A percentile compares a stretch with the other conserved stretches of the same genome.
Conservation (phyloP, 1,140 invertebrate genomes). For the Drosophila sechellia region DNA sequence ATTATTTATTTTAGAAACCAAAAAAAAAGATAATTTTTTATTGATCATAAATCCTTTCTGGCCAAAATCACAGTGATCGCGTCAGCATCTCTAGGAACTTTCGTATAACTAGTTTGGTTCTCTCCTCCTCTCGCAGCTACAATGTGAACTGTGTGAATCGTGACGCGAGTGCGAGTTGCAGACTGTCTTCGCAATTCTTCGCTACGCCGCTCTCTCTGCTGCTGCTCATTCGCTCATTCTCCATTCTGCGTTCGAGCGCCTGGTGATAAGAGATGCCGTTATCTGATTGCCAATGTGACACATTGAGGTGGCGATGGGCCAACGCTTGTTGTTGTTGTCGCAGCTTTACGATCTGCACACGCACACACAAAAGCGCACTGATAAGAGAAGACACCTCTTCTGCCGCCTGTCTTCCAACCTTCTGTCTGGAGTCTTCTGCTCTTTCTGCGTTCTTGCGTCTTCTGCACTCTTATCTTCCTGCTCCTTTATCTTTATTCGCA, state of each 20-base stretch:
- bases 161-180: constrained; percentile 8
- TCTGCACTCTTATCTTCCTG: constrained; percentile 5
- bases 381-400: constrained; percentile 13
- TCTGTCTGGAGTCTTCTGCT: not conserved
- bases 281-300: constrained; percentile 61
- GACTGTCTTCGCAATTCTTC: not conserved
- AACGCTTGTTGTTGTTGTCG: constrained; percentile 25
- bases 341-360: constrained; percentile 59
- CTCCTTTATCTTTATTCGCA: constrained; percentile 16
- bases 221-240: not conserved
- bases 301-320: constrained; percentile 50
- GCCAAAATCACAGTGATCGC: not conserved
- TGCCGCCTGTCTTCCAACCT: not conserved
- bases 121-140: not conserved
- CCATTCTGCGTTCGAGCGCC: not conserved
- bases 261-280: constrained; percentile 57
- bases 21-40: too few relatives aligned
- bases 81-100: constrained; percentile 1
- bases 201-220: not conserved
- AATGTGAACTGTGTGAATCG: constrained; percentile 8
- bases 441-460: constrained; percentile 5
- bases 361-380: constrained; percentile 26
- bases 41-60: too few relatives aligned
- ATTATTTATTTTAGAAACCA: too few relatives aligned
- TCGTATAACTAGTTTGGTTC: not conserved